Base-by-base conservation (phyloP, 1,140 invertebrate genomes). In the Orchestia grillus region DNA sequence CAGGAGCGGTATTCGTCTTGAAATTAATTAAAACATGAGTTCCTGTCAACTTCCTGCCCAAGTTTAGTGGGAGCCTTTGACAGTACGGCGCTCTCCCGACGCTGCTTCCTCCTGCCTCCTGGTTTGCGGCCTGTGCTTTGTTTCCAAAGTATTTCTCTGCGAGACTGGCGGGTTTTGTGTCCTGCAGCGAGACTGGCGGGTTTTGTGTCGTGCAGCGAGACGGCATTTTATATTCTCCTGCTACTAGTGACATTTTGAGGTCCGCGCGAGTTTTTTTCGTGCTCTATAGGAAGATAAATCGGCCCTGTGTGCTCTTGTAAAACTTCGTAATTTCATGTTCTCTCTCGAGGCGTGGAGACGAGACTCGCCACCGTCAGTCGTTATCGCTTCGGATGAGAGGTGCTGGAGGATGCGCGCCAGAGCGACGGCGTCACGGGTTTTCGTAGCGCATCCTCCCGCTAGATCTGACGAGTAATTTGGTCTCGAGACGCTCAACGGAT, bases 21-120 rank as follows among this genome's bases (percentile, higher is more conserved):
- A 94, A 94, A 94, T 94, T 94, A 94, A 94, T 94, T 94, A 94
- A 94, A 94, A 94, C 92, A 15, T 19, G 40, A 94, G 92, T 94
- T 94, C 44, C 92, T 94, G 92, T 94, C 92, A 44, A 45, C 43
- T 94, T 94, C 6, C 92, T 94, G 19, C 41, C 36, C 0, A 94
- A 94, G 92, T 94, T 94, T 94, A 47, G 92, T 94, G 92, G 36
- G 15, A n/a, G 44, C 43, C 92, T 94, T 94, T 94, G 92, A 94
- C 44, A 44, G 43, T 40, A 6, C 88, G 11, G 88, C 41, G 62
- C 62, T 77, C 62, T 77, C 11, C 28, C 62, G 62, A 77, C 62
- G 62, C 62, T 36, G 62, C 62, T 77, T 77, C 11, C 62, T 28
- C 36, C 62, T 77, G 62, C 62, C 62, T 77, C 62, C 62, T 77